Evolutionary conservation across 2,113 vertebrate genomes (phyloP).

Genomic region (Corvus moneduloides): DNA sequence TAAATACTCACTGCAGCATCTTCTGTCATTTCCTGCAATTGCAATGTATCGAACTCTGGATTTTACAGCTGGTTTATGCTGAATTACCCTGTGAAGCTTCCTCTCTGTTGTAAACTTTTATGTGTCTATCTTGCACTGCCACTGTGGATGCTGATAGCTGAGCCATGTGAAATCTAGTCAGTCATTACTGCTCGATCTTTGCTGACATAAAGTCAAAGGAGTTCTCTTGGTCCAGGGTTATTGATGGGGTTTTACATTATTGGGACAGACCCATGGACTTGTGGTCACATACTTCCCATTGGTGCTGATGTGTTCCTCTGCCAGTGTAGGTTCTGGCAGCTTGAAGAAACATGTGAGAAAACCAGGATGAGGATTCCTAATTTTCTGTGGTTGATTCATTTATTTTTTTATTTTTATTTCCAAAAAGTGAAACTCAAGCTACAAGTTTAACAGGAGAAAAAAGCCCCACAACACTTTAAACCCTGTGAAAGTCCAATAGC

Average conservation of each 20-base stretch:
- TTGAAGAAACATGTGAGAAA: not conserved
- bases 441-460: not conserved
- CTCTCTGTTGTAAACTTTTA: not conserved
- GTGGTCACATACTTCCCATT: fast-evolving
- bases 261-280: not conserved
- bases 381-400: not conserved
- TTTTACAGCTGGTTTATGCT: not conserved
- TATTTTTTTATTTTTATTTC: not conserved
- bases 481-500: not conserved
- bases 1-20: not conserved
- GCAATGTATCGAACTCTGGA: not conserved
- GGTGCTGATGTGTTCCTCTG: fast-evolving
- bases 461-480: not conserved
- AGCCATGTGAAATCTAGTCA: not conserved
- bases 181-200: fast-evolving
- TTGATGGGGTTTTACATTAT: fast-evolving
- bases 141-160: not conserved
- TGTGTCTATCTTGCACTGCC: fast-evolving
- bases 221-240: fast-evolving
- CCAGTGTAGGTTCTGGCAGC: not conserved
- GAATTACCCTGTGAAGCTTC: not conserved
- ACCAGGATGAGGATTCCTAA: not conserved
- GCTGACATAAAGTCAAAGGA: not conserved
- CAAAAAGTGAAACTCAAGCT: not conserved
- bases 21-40: not conserved